Evolutionary conservation across 1,140 invertebrate species (phyloP).

Genomic region (Ctenoplectra terminalis): DNA sequence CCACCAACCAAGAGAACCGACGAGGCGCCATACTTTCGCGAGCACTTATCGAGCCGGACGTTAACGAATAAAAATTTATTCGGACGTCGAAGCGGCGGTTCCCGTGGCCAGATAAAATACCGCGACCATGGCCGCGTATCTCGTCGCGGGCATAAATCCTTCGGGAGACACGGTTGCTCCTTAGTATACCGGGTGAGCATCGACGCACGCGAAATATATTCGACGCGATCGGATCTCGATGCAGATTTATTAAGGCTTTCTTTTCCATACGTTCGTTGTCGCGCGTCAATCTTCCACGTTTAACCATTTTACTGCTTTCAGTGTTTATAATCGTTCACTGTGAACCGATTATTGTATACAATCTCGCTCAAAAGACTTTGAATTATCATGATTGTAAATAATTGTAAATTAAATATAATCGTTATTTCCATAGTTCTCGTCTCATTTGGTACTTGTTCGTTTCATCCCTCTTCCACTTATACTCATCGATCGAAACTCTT

Average conservation of each 20-base stretch:
- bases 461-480: too few species aligned
- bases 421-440: too few species aligned
- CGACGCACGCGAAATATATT: constrained; percentile 11
- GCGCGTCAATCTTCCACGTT: neutral
- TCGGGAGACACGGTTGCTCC: neutral
- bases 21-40: neutral
- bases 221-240: constrained; percentile 16
- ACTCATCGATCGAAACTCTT: too few species aligned
- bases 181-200: constrained; percentile 13
- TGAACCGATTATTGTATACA: too few species aligned
- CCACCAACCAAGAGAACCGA: neutral
- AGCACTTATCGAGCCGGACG: constrained; percentile 8
- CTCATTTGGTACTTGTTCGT: too few species aligned
- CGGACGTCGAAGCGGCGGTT: constrained; percentile 5
- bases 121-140: neutral
- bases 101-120: constrained; percentile 3
- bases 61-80: constrained; percentile 30
- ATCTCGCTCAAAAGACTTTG: too few species aligned
- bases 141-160: constrained; percentile 12
- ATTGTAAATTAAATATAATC: too few species aligned
- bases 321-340: too few species aligned
- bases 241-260: constrained; percentile 13
- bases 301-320: too few species aligned
- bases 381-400: too few species aligned
- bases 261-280: neutral